These are phyloP conservation scores for Myotis pilosus DNA, from an alignment of 2,797 vertebrate genomes.

Conservation along the genomic window DNA sequence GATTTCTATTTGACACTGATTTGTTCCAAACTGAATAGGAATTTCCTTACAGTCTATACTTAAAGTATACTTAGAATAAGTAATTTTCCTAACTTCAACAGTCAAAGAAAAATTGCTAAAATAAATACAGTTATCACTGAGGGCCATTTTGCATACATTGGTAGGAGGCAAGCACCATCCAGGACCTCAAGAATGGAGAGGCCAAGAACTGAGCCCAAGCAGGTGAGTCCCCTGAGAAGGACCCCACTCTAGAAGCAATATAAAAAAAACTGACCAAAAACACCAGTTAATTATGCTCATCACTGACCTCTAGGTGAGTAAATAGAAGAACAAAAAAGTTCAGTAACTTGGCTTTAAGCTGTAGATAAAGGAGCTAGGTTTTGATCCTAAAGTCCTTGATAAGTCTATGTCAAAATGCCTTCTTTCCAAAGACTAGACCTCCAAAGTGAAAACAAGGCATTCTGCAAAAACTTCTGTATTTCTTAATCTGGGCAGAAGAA, in stretches of 20 bases:
- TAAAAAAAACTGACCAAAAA: neutral
- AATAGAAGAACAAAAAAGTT: neutral
- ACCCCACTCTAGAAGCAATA: neutral
- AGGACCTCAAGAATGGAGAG: neutral
- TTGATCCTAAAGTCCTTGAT: neutral
- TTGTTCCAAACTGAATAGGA: neutral
- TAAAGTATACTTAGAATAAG: neutral
- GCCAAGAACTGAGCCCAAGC: neutral
- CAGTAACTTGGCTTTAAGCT: neutral
- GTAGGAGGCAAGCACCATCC: neutral
- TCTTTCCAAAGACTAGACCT: neutral
- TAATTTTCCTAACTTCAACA: neutral
- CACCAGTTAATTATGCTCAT: too few species aligned
- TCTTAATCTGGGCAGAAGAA: neutral
- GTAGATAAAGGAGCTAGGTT: neutral
- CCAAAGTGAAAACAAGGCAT: neutral
- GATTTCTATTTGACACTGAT: constrained; percentile 23
- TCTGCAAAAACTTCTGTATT: neutral
- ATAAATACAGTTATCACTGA: neutral
- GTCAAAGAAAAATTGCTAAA: constrained; percentile 3
- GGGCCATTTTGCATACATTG: neutral
- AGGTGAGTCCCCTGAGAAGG: neutral
- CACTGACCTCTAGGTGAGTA: neutral
- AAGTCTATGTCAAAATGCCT: neutral
- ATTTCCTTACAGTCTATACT: neutral